phyloP scores from a whole-genome alignment of 1,140 invertebrate genomes.

The Bombus sibiricus region DNA sequence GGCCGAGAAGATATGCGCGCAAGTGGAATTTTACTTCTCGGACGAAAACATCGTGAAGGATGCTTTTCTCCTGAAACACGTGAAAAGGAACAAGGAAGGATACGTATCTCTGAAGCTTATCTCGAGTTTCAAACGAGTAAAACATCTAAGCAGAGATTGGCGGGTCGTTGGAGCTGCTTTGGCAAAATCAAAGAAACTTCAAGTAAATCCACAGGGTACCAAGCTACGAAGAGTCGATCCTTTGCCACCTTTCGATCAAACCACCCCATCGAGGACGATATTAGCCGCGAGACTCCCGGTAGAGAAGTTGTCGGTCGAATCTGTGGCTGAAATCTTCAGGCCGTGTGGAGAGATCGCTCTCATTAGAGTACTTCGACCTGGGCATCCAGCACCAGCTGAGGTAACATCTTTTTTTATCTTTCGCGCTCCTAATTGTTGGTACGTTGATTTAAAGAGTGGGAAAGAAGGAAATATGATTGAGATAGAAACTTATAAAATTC shows the following conservation, averaged over 20 bases:
- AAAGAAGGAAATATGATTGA: too few species aligned
- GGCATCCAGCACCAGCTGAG: constrained; percentile 93
- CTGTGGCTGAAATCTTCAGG: constrained; percentile 93
- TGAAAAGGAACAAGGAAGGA: constrained; percentile 96
- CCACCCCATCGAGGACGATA: constrained; percentile 93
- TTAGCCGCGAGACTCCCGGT: constrained; percentile 93
- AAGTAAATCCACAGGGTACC: constrained; percentile 95
- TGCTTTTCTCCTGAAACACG: constrained; percentile 96
- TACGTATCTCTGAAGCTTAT: constrained; percentile 97
- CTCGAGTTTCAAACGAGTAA: constrained; percentile 96
- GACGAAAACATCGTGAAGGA: constrained; percentile 97
- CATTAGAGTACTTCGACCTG: constrained; percentile 92
- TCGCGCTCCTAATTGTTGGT: not conserved
- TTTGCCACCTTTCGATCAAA: constrained; percentile 94
- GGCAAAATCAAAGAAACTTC: constrained; percentile 89
- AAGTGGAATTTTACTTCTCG: constrained; percentile 97
- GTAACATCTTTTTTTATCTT: constrained; percentile 69
- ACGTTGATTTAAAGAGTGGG: not conserved
- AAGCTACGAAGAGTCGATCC: constrained; percentile 94
- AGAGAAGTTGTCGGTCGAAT: constrained; percentile 92
- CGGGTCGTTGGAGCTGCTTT: constrained; percentile 93
- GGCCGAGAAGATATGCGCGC: constrained; percentile 89
- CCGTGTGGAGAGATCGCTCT: constrained; percentile 94
- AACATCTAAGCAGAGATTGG: constrained; percentile 96
- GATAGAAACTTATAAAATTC: not conserved